Percentiles rank a stretch among this genome's conserved stretches.
phyloP scores from a whole-genome alignment of 2,113 vertebrate genomes.

The Cololabis saira region DNA sequence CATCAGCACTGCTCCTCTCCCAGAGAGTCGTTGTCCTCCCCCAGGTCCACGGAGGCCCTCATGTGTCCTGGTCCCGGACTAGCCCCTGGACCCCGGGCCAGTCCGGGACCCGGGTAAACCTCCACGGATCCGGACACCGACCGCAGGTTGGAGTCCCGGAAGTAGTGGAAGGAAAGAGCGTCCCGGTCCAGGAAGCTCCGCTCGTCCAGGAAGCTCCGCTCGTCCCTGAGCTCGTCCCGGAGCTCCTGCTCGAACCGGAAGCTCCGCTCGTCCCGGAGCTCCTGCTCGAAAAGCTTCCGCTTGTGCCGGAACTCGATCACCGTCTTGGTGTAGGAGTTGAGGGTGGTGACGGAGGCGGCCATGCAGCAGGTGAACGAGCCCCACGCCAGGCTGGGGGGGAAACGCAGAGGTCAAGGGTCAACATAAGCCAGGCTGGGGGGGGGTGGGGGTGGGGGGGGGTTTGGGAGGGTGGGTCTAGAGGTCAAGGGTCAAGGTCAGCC shows the following conservation, averaged over 20 bases:
- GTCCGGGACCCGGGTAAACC: constrained; percentile 56
- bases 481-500: too few species aligned
- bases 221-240: too few species aligned
- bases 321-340: constrained; percentile 99
- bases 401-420: constrained; percentile 1
- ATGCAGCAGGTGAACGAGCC: constrained; percentile 99
- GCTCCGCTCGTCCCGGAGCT: constrained; percentile 92
- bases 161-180: constrained; percentile 93
- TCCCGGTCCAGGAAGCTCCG: constrained; percentile 92
- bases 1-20: constrained; percentile 84
- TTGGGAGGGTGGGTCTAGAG: too few species aligned
- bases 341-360: constrained; percentile 97
- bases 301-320: constrained; percentile 98
- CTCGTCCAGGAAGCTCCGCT: too few species aligned
- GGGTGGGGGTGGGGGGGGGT: too few species aligned
- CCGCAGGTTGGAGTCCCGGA: constrained; percentile 89
- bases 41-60: constrained; percentile 67
- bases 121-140: constrained; percentile 79
- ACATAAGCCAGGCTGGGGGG: too few species aligned
- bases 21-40: constrained; percentile 80
- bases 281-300: constrained; percentile 94
- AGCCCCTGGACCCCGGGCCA: constrained; percentile 23
- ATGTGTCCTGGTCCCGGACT: constrained; percentile 11
- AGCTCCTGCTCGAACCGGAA: constrained; percentile 95
- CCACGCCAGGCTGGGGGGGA: constrained; percentile 91